Evolutionary conservation across 2,888 invertebrate genomes (phyloP), one percentile per base, ranked within the genome.

Genomic region (Elegia similella): DNA sequence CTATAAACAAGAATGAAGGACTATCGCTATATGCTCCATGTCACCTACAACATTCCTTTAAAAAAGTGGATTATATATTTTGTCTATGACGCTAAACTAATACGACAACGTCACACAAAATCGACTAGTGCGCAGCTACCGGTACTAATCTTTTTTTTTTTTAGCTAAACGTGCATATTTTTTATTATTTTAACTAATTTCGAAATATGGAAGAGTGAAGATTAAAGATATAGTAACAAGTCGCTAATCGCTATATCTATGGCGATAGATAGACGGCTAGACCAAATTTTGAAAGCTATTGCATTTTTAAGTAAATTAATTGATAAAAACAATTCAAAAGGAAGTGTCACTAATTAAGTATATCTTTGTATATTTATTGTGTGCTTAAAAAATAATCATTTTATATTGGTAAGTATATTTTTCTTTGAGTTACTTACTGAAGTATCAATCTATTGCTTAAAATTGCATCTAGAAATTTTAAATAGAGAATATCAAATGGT

Each of bases 171-270:
- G 90, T 91, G 90, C 90, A 89, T 73, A 76, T 70, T 75, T 75
- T 78, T 67, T 75, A 81, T 76, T 75, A 68, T 68, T 67, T 73
- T 59, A 67, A 64, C 80, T 82, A 81, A 74, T 75, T 75, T 84
- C 83, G 76, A 88, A 89, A 90, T 73, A 91, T 91, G 91, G 91
- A 91, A 91, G 91, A 91, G 91, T 91, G 90, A 90, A 90, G 83
- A 81, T 81, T 76, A 69, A 69, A 82, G 76, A 78, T 73, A 84
- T 67, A 85, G 73, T 38, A 80, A 66, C 70, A 72, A 75, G 73
- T 44, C 38, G 48, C 80, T 83, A 86, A 63, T 62, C 75, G 72
- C 65, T 78, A 79, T 86, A 86, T 69, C 80, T 84, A 86, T 73
- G 60, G 65, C 63, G 62, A 64, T 63, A 56, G 59, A 67, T 75